Evolutionary conservation across 2,888 invertebrate species (phyloP).

Genomic region (Clostera curtula): DNA sequence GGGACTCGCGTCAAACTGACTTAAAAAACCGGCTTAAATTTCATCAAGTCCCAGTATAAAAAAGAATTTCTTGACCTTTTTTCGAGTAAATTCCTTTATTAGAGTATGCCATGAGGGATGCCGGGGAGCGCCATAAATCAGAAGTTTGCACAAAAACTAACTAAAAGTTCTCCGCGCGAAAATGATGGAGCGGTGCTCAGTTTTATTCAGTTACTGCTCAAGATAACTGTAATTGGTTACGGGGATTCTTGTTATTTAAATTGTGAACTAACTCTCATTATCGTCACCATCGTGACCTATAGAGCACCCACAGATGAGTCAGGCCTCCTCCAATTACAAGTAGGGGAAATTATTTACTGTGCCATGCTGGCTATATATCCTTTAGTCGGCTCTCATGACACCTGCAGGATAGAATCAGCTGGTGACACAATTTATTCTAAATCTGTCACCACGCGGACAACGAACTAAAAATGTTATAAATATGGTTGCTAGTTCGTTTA

Average conservation of each 20-base stretch:
- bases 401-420: too few species aligned
- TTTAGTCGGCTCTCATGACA: too few species aligned
- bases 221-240: slow-evolving; percentile 62
- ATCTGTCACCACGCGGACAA: too few species aligned
- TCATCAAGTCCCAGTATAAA: slow-evolving; percentile 30
- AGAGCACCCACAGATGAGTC: too few species aligned
- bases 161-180: slow-evolving; percentile 59
- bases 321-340: too few species aligned
- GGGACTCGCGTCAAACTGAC: slow-evolving; percentile 19
- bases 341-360: too few species aligned
- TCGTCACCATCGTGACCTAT: too few species aligned
- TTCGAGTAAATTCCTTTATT: slow-evolving; percentile 54
- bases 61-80: slow-evolving; percentile 50
- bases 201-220: slow-evolving; percentile 63
- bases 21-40: slow-evolving; percentile 35
- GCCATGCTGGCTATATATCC: too few species aligned
- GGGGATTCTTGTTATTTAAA: slow-evolving; percentile 20
- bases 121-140: slow-evolving; percentile 57
- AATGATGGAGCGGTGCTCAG: slow-evolving; percentile 61
- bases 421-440: too few species aligned
- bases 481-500: too few species aligned
- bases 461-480: too few species aligned
- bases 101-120: slow-evolving; percentile 44
- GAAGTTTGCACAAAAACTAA: slow-evolving; percentile 63
- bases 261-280: too few species aligned